Evolutionary conservation across 1,140 invertebrate genomes (phyloP).

Genomic region (Tetraneura akinire): DNA sequence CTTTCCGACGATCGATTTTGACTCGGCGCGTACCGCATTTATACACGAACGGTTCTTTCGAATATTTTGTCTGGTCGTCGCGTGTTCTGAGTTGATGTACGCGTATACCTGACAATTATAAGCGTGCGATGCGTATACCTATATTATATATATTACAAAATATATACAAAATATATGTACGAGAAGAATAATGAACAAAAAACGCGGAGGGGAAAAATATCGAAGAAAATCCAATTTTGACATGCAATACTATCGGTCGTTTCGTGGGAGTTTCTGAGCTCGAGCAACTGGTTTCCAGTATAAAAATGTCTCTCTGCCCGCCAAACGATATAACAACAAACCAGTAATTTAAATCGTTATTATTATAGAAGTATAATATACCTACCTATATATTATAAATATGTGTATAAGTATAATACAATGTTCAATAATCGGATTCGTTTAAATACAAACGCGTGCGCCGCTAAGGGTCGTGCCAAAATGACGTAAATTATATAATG

Average conservation of each 20-base stretch:
- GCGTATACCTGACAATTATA: slow-evolving; percentile 24
- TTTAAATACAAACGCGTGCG: too few relatives aligned
- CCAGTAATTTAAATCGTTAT: background rate
- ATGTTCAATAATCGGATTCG: too few relatives aligned
- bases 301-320: background rate
- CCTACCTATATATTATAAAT: background rate
- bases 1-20: background rate
- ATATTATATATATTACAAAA: background rate
- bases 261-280: slow-evolving; percentile 26
- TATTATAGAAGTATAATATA: background rate
- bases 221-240: slow-evolving; percentile 22
- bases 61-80: slow-evolving; percentile 27
- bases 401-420: background rate
- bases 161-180: too few relatives aligned
- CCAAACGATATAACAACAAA: background rate
- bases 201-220: too few relatives aligned
- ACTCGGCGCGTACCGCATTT: background rate
- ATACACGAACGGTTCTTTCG: slow-evolving; percentile 19
- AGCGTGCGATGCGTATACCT: background rate
- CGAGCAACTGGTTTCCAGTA: slow-evolving; percentile 27
- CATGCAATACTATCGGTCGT: slow-evolving; percentile 20
- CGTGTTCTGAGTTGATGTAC: slow-evolving; percentile 5
- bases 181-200: too few relatives aligned
- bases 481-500: background rate
- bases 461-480: too few relatives aligned